These are phyloP conservation scores for Tupaia chinensis DNA, from an alignment of 2,113 vertebrate species.

Conservation along the genomic window DNA sequence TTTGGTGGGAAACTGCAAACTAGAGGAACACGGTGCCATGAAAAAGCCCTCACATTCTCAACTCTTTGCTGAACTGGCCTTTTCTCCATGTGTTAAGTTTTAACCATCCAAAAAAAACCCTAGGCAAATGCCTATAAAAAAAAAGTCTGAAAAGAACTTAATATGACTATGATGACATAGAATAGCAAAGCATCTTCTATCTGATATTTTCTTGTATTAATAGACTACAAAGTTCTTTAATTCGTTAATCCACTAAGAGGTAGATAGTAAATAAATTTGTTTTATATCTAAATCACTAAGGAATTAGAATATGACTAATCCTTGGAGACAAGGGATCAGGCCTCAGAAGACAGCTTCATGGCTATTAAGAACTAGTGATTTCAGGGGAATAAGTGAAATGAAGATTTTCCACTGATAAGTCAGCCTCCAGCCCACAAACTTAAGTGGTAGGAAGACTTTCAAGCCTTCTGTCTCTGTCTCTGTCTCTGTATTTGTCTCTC, in stretches of 20 bases:
- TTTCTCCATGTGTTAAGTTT: not conserved
- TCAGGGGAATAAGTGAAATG: no score
- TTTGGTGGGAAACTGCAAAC: not conserved
- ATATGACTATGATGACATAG: not conserved
- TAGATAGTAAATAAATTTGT: not conserved
- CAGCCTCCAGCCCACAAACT: no score
- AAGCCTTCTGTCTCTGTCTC: no score
- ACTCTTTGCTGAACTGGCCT: not conserved
- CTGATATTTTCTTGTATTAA: not conserved
- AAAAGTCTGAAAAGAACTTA: slow-evolving; percentile 34
- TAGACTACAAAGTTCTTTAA: not conserved
- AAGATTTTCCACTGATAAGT: no score
- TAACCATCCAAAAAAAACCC: not conserved
- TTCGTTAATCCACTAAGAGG: slow-evolving; percentile 23
- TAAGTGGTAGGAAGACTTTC: no score
- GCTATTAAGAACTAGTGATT: no score
- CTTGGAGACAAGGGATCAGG: not conserved
- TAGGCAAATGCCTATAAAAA: not conserved
- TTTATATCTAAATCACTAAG: not conserved
- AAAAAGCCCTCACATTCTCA: not conserved
- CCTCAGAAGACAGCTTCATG: no score
- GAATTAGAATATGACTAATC: not conserved
- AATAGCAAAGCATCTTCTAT: not conserved
- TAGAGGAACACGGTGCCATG: not conserved
- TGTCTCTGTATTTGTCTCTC: no score